Base-by-base conservation (phyloP, 2,797 vertebrate genomes). In the Nothura maculosa region DNA sequence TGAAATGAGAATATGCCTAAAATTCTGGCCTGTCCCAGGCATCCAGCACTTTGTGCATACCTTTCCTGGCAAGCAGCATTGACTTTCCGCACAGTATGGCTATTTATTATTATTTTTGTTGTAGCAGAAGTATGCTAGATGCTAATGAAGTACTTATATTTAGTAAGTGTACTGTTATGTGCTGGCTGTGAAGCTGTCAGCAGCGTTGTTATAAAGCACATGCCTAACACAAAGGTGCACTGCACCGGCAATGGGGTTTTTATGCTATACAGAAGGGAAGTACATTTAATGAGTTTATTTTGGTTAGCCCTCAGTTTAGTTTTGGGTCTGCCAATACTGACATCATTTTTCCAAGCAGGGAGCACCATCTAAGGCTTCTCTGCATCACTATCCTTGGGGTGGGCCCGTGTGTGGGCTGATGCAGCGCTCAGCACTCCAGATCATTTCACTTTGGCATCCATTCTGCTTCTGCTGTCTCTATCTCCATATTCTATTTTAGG, bases 401-500 rank as follows among this genome's bases (percentile, higher is more conserved):
- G 90, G 94, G 96, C 92, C 90, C 48, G 68, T 78, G 92, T 94
- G 96, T 94, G 95, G 95, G 95, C 66, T 94, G 94, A 85, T 94
- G 93, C 93, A 93, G 95, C 30, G 57, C 89, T 96, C 95, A 94
- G 94, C 87, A 93, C 92, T 96, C 89, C 87, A 81, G 93, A 95
- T 96, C 92, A 90, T 96, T 96, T 96, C 92, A 93, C 92, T 96
- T 92, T 94, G 94, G 95, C 94, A 94, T 92, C 93, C 85, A 89
- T 69, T 95, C 93, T 87, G 73, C 94, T 95, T 92, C 93, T 94
- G 86, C 95, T 90, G 92, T 87, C 85, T 96, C 95, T 81, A 90
- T 93, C 90, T 95, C 87, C 85, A 85, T 76, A 87, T 90, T 87
- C 93, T 96, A 96, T 96, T 96, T 96, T 94, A 87, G 84, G 95